Base-by-base conservation (phyloP, 2,113 vertebrate genomes). In the Siniperca knerii region DNA sequence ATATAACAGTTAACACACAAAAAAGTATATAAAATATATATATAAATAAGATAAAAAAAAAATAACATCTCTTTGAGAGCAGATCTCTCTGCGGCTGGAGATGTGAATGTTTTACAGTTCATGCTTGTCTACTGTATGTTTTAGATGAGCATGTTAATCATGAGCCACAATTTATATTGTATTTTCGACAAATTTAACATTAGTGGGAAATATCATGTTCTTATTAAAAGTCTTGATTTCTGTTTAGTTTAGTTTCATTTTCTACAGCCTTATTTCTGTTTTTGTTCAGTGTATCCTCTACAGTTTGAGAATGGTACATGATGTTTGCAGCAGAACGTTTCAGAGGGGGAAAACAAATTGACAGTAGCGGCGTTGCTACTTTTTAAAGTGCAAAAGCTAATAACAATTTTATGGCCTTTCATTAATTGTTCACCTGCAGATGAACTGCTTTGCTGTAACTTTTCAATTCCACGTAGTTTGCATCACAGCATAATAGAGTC, bases 111-210 rank as follows among this genome's bases (percentile, higher is more conserved):
- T 87, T 84, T 91, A 82, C 77, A 81, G 73, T 89, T 67, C 86
- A 91, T 87, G 87, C 90, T 93, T 87, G 90, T 93, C 91, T 90
- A 82, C 84, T 89, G 84, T 89, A 69, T 87, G 72, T 90, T 90
- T 77, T 87, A 88, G 90, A 93, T 91, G 79, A 93, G 90, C 91
- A 93, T 92, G 94, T 93, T 79, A 79, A 89, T 87, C 85, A 85
- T 46, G 70, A 90, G 85, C 92, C 84, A 91, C 86, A 84, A 83
- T 85, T 85, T 73, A 11, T 86, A 86, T 58, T 58, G 79, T 83
- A 88, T 83, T 84, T 87, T 80, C 67, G 79, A 85, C 64, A 82
- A 87, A 85, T 29, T 29, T 37, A 74, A 66, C 76, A 74, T 83
- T 18, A 11, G 8, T 67, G 67, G 46, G 52, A 60, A 60, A 74